Percentiles rank a stretch among this genome's conserved stretches.
These are phyloP conservation scores for Episyrphus balteatus DNA, from an alignment of 1,140 invertebrate genomes.

Conservation along the genomic window DNA sequence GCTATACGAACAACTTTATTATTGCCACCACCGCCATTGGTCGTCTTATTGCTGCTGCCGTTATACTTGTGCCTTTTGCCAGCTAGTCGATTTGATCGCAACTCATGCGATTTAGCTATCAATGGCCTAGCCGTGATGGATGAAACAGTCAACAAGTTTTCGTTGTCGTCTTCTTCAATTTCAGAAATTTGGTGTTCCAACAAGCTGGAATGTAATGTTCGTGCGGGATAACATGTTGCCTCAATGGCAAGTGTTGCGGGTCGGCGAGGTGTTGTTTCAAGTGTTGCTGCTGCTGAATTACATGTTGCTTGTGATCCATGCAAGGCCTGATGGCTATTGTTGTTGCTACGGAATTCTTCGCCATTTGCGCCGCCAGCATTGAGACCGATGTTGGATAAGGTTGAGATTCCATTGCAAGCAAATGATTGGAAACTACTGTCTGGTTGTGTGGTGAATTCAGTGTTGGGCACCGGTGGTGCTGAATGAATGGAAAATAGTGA, in stretches of 20 bases:
- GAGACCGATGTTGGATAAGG: too few relatives aligned
- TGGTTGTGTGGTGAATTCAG: slow-evolving; percentile 20
- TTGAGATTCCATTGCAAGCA: too few relatives aligned
- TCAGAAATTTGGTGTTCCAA: slow-evolving; percentile 41
- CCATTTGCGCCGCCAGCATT: neutral
- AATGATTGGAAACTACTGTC: too few relatives aligned
- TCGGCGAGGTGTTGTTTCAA: slow-evolving; percentile 13
- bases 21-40: too few relatives aligned
- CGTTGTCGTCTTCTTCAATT: slow-evolving; percentile 56
- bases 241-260: slow-evolving; percentile 30
- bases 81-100: slow-evolving; percentile 40
- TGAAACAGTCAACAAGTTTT: slow-evolving; percentile 54
- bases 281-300: neutral
- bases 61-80: neutral
- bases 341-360: neutral
- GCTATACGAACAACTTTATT: slow-evolving; percentile 9
- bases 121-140: slow-evolving; percentile 56
- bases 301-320: neutral
- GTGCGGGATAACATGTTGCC: slow-evolving; percentile 20
- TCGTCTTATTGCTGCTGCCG: too few relatives aligned
- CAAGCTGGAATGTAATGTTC: slow-evolving; percentile 29
- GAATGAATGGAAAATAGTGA: slow-evolving; percentile 47
- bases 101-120: slow-evolving; percentile 52
- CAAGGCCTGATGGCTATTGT: slow-evolving; percentile 7
- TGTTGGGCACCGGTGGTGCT: slow-evolving; percentile 38